Evolutionary conservation across 2,888 invertebrate species (phyloP), one percentile per base, ranked within the genome.

Genomic region (Physocephala rufipes): DNA sequence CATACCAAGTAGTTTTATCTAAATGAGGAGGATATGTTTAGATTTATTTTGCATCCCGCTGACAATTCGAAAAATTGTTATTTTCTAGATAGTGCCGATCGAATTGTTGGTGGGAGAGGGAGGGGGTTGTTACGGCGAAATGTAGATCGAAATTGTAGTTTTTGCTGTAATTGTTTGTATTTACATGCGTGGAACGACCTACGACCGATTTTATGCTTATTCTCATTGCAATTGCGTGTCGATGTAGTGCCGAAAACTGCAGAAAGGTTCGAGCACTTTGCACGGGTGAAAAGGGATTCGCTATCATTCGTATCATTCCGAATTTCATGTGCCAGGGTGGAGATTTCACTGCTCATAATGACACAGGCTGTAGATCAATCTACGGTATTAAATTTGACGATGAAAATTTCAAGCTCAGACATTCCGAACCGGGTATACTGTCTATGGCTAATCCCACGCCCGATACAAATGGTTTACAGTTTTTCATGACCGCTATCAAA

Each of bases 311-410:
- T 77, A 93, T 97, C 78, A 97, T 97, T 86, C 96, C 96, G 76
- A 95, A 95, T 87, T 97, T 97, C 89, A 97, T 97, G 97, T 94
- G 95, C 87, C 96, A 97, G 89, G 96, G 95, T 64, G 95, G 96
- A 75, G 96, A 97, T 85, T 97, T 97, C 85, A 96, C 96, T 79
- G 93, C 94, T 85, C 92, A 97, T 91, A 94, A 94, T 86, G 97
- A 96, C 87, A 95, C 95, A 79, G 95, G 95, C 72, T 97, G 97
- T 76, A 96, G 96, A 87, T 97, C 97, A 77, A 98, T 99, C 88
- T 98, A 96, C 80, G 98, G 98, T 43, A 90, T 90, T 81, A 96
- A 96, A 87, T 99, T 99, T 86, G 91, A 90, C 30, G 98, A 99
- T 84, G 98, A 99, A 88, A 98, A 98, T 90, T 99, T 99, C 88